phyloP scores from a whole-genome alignment of 53 echinoderm and acorn worm species.

The Apostichopus leukothele region DNA sequence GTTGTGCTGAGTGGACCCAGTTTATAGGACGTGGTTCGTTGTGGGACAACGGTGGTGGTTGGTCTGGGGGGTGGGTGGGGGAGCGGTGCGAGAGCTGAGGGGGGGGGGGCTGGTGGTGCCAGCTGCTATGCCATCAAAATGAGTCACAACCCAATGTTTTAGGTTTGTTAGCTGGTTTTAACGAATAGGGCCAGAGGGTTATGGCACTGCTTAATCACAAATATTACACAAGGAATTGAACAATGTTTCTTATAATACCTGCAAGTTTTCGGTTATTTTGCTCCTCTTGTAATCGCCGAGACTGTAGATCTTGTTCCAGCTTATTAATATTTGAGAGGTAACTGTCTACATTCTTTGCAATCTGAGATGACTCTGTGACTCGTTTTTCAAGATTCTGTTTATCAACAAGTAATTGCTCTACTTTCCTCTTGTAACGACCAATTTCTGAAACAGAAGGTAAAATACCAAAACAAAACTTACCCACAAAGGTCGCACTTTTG shows the following conservation, averaged over 20 bases:
- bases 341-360: constrained; percentile 51
- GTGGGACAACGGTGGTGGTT: too few relatives aligned
- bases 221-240: too few relatives aligned
- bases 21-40: too few relatives aligned
- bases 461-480: too few relatives aligned
- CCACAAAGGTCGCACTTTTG: too few relatives aligned
- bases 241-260: not conserved
- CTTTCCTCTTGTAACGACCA: not conserved
- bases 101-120: not conserved
- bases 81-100: too few relatives aligned
- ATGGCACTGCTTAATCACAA: not conserved
- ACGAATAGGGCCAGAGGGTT: not conserved
- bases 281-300: not conserved
- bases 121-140: too few relatives aligned
- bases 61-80: too few relatives aligned
- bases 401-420: constrained; percentile 1
- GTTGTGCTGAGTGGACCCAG: too few relatives aligned
- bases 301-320: constrained; percentile 5
- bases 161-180: too few relatives aligned
- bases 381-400: not conserved
- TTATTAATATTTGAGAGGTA: constrained; percentile 33
- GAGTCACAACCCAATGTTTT: too few relatives aligned
- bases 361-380: constrained; percentile 41
- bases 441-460: not conserved
- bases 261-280: not conserved